Percentiles rank a stretch among this genome's conserved stretches.
Conservation (phyloP, 2,797 vertebrate genomes). For the Bradypodion ventrale region DNA sequence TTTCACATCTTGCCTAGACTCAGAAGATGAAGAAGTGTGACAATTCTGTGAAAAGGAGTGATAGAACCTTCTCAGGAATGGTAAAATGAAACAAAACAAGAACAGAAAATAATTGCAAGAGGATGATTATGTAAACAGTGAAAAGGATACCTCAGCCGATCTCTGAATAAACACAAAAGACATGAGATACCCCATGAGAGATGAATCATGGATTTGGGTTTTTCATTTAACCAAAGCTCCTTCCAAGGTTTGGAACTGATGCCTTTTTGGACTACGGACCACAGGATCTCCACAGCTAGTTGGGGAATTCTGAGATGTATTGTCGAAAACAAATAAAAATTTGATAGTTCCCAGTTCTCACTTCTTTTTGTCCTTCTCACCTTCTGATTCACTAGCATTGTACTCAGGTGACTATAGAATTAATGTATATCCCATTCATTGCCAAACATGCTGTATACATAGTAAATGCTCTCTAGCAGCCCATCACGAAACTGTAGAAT, state of each 20-base stretch:
- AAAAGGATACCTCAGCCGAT: conserved; percentile 13
- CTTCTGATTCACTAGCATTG: neutral
- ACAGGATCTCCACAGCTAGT: too few species aligned
- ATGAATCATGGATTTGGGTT: conserved; percentile 44
- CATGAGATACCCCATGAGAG: conserved; percentile 53
- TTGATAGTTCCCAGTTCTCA: too few species aligned
- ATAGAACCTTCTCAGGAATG: conserved; percentile 64
- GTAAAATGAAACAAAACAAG: conserved; percentile 39
- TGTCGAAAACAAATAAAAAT: too few species aligned
- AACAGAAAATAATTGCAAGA: conserved; percentile 19
- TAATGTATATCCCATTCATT: too few species aligned
- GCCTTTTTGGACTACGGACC: too few species aligned
- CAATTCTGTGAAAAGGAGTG: conserved; percentile 71
- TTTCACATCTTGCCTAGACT: too few species aligned
- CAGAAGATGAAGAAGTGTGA: too few species aligned
- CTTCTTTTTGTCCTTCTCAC: too few species aligned
- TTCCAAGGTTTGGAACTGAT: neutral
- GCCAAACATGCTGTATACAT: too few species aligned
- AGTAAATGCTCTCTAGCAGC: neutral
- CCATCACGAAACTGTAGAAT: neutral
- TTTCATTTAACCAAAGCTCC: conserved; percentile 26
- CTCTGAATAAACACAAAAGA: conserved; percentile 37
- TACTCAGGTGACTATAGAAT: too few species aligned
- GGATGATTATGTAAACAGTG: conserved; percentile 40
- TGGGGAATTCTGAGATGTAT: too few species aligned